phyloP scores from a whole-genome alignment of 2,888 invertebrate genomes.

The Aleiodes leptofemur region DNA sequence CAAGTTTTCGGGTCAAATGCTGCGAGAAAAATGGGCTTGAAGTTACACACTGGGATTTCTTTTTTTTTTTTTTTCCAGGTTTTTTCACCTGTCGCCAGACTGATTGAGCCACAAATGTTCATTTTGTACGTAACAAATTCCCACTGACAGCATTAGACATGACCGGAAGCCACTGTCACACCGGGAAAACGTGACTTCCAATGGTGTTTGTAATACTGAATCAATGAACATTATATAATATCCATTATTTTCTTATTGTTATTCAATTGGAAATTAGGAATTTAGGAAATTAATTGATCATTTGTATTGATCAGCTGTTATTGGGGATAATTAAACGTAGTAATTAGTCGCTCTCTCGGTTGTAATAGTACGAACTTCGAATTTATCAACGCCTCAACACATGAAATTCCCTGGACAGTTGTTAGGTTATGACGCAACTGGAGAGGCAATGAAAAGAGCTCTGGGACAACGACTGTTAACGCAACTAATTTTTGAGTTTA shows the following conservation, averaged over 20 bases:
- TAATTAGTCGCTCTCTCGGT: constrained; percentile 8
- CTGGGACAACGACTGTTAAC: constrained; percentile 51
- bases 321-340: neutral
- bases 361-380: constrained; percentile 46
- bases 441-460: constrained; percentile 17
- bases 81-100: neutral
- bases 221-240: constrained; percentile 4
- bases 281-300: neutral
- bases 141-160: neutral
- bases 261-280: neutral
- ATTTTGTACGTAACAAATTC: constrained; percentile 33
- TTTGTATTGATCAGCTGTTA: constrained; percentile 7
- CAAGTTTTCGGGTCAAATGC: neutral
- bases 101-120: constrained; percentile 3
- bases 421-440: constrained; percentile 49
- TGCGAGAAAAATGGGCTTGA: neutral
- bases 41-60: neutral
- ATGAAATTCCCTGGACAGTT: constrained; percentile 52
- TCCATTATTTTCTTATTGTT: neutral
- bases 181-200: neutral
- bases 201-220: neutral
- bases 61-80: neutral
- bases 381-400: constrained; percentile 51
- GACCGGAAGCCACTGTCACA: constrained; percentile 27
- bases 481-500: constrained; percentile 65